Conservation (phyloP, 2,888 invertebrate species). For the Andrena haemorrhoa region DNA sequence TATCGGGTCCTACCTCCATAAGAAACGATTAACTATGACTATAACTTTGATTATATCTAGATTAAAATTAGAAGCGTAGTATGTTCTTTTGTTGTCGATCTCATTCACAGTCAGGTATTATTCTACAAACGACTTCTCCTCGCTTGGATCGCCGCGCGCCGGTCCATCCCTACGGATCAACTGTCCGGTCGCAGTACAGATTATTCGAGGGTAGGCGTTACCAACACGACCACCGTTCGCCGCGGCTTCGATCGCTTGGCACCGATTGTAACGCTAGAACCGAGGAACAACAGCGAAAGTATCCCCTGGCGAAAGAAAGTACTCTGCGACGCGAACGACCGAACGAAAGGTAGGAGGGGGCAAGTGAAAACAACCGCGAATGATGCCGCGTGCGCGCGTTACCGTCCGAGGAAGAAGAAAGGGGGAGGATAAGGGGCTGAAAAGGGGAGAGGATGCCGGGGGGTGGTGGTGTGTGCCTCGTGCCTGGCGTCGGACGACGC, state of each 20-base stretch:
- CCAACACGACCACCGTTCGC: constrained; percentile 40
- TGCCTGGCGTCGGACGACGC: not conserved
- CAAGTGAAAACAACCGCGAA: constrained; percentile 22
- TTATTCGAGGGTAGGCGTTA: constrained; percentile 44
- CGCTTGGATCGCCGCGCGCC: constrained; percentile 57
- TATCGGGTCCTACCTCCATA: constrained; percentile 78
- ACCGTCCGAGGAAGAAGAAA: not conserved
- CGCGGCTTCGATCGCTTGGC: constrained; percentile 78
- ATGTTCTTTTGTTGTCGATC: constrained; percentile 73
- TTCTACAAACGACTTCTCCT: constrained; percentile 76
- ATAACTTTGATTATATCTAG: constrained; percentile 80
- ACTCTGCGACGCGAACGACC: constrained; percentile 26
- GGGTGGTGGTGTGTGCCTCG: not conserved
- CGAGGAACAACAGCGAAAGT: constrained; percentile 34
- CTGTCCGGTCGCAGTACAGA: constrained; percentile 67
- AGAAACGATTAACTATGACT: constrained; percentile 80
- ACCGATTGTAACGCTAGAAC: constrained; percentile 67
- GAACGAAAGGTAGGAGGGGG: constrained; percentile 21
- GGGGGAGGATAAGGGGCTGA: not conserved
- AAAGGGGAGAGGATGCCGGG: not conserved
- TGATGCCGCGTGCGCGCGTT: not conserved
- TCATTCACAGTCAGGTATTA: constrained; percentile 75
- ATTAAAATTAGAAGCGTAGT: constrained; percentile 83
- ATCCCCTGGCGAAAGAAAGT: not conserved
- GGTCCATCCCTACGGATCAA: constrained; percentile 54